Conservation (phyloP, 2,797 vertebrate species). For the Melanotaenia boesemani region DNA sequence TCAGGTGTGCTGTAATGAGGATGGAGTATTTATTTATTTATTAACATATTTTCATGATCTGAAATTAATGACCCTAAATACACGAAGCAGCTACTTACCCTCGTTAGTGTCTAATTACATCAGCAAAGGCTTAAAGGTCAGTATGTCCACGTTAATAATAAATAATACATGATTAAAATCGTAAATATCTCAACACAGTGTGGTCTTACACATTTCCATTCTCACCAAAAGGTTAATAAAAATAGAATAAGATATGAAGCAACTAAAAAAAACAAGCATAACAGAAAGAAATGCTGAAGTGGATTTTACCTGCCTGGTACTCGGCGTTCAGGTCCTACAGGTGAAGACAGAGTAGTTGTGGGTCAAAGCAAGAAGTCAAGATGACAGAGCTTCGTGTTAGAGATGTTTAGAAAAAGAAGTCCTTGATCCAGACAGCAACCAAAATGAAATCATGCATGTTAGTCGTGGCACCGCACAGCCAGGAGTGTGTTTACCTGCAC, state of each 20-base stretch:
- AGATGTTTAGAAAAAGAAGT: constrained; percentile 6
- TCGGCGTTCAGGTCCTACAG: constrained; percentile 89
- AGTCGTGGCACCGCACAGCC: constrained; percentile 22
- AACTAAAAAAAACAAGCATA: background rate
- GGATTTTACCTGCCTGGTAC: constrained; percentile 85
- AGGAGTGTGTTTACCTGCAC: constrained; percentile 44
- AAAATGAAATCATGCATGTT: constrained; percentile 26
- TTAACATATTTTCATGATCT: background rate
- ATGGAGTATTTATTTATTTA: too few species aligned
- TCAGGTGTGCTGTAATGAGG: too few species aligned
- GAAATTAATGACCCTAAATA: constrained; percentile 6
- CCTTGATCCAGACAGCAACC: constrained; percentile 23
- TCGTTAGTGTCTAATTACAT: background rate
- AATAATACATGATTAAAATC: background rate
- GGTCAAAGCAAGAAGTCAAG: constrained; percentile 57
- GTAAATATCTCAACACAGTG: background rate
- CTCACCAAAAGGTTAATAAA: background rate
- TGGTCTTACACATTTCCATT: background rate
- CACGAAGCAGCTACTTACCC: background rate
- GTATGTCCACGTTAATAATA: background rate
- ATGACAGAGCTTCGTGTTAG: constrained; percentile 11
- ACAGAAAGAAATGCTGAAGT: constrained; percentile 14
- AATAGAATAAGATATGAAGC: background rate
- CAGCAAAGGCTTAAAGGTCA: background rate
- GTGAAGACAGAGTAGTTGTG: constrained; percentile 76